Base-by-base conservation (phyloP, 1,140 invertebrate species). In the Cryptotermes secundus region DNA sequence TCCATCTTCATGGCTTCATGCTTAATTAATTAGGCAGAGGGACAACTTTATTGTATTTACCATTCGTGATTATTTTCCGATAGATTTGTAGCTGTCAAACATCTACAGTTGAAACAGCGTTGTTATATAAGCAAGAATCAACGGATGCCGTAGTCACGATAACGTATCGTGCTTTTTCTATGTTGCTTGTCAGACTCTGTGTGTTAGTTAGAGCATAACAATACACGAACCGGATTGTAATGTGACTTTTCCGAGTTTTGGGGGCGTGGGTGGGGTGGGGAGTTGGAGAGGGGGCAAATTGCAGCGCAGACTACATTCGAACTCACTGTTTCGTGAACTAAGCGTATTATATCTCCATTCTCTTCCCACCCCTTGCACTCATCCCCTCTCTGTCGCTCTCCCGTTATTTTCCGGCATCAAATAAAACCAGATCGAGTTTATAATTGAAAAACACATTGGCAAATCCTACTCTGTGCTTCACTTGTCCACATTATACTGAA, bases 381-480 rank as follows among this genome's bases (percentile, higher is more conserved):
- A 12, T 14, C 7, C 45, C n/a, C 16, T 34, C 81, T 34, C 38
- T 38, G 6, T 49, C 34, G 16, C 42, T 45, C 31, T 49, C 81
- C 81, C 14, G n/a, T 82, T 81, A 81, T 81, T 81, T 45, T 81
- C 35, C 81, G 31, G 31, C 34, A 79, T 38, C 49, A 42, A 83
- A 83, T 83, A 83, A 83, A 83, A 59, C 59, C 83, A 83, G 83
- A 83, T 83, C 34, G 83, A 83, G 83, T 83, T 83, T 83, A 83
- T 83, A 83, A 83, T 83, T 83, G 83, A 83, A 83, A 83, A 83
- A 72, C 59, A 72, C 59, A 72, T 72, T 72, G 59, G 59, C 26
- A 72, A 72, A 72, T 72, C 34, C 80, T 36, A 36, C 83, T 65
- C 36, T 38, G 45, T 34, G 53, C 83, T 14, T 83, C 83, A 83